phyloP scores from a whole-genome alignment of 2,113 vertebrate genomes.

The Orthochromis malagaraziensis region DNA sequence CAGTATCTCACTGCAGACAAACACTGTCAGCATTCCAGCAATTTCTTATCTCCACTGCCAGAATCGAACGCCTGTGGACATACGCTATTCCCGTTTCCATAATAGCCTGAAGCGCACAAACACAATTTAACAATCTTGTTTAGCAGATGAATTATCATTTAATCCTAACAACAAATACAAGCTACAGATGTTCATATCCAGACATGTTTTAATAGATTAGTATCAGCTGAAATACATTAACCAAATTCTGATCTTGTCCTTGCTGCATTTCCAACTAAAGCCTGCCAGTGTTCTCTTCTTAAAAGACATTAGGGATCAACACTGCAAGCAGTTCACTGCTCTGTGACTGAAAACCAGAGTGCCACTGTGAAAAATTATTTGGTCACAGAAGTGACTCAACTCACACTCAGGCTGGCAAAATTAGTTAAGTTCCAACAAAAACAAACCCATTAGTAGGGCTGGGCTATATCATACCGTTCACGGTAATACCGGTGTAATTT shows the following conservation, averaged over 20 bases:
- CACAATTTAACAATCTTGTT: neutral
- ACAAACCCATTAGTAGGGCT: neutral
- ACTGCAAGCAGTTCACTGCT: neutral
- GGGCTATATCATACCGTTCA: no score
- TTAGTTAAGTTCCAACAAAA: neutral
- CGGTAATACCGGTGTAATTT: no score
- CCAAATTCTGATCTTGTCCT: neutral
- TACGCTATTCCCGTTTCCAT: slow-evolving; percentile 12
- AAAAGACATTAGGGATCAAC: neutral
- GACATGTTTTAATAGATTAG: neutral
- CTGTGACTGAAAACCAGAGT: neutral
- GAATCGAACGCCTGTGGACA: slow-evolving; percentile 18
- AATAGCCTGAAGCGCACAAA: neutral
- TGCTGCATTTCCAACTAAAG: neutral
- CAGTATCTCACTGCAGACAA: slow-evolving; percentile 42
- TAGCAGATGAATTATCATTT: neutral
- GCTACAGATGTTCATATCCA: neutral
- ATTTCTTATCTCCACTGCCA: slow-evolving; percentile 53
- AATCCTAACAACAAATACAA: neutral
- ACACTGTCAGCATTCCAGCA: slow-evolving; percentile 50
- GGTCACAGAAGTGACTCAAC: neutral
- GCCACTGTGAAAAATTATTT: neutral
- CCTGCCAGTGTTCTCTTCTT: neutral
- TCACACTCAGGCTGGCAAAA: neutral
- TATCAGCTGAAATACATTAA: neutral